phyloP scores from a whole-genome alignment of 2,113 vertebrate species.

The Butorides virescens region DNA sequence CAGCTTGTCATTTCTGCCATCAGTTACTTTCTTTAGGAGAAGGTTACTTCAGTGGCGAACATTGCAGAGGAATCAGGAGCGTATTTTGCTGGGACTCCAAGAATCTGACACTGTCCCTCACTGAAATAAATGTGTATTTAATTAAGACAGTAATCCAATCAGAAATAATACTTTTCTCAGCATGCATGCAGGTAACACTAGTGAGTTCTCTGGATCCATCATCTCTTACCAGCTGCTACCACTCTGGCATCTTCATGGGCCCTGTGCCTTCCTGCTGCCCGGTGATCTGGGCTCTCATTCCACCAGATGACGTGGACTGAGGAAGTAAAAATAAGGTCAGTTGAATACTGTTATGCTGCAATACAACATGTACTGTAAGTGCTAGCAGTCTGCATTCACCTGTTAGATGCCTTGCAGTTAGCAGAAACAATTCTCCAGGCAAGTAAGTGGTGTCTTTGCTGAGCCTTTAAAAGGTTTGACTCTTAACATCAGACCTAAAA shows the following conservation, averaged over 20 bases:
- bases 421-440: background rate
- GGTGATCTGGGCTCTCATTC: slow-evolving; percentile 81
- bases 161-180: background rate
- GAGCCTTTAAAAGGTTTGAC: background rate
- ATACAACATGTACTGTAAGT: background rate
- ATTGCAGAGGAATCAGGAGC: slow-evolving; percentile 81
- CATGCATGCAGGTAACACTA: background rate
- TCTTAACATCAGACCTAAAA: background rate
- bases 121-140: slow-evolving; percentile 70
- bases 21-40: background rate
- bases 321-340: slow-evolving; percentile 1
- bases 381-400: background rate
- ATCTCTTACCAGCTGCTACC: slow-evolving; percentile 88
- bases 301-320: slow-evolving; percentile 90
- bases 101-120: slow-evolving; percentile 80
- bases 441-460: background rate
- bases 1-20: background rate
- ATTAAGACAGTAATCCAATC: background rate
- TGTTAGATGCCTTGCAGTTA: background rate
- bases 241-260: slow-evolving; percentile 86
- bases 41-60: slow-evolving; percentile 84
- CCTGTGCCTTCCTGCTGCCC: slow-evolving; percentile 78
- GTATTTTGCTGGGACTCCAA: slow-evolving; percentile 83
- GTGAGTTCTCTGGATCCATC: background rate
- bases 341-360: background rate